Base-by-base conservation (phyloP, 2,888 invertebrate species). In the Ochropleura leucogaster region DNA sequence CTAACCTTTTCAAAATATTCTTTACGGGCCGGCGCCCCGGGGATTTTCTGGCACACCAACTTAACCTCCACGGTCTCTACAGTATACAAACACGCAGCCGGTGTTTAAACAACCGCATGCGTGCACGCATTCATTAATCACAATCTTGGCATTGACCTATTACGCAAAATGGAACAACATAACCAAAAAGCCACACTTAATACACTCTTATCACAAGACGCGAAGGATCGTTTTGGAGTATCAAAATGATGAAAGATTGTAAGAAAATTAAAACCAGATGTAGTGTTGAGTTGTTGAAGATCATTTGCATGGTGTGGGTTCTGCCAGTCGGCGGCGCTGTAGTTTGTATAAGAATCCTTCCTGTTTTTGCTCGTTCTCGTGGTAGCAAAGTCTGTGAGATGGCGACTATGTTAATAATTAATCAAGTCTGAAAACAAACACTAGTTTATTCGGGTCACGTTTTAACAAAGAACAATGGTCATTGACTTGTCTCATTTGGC, bases 251-350 rank as follows among this genome's bases (percentile, higher is more conserved):
- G 67, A 60, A 73, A 77, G 60, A 71, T 81, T 78, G 78, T 79
- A 74, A 78, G 79, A 83, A 80, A 86, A 90, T 87, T 84, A 78
- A 77, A 83, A 88, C 72, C 92, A 91, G 89, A 90, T 90, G 90
- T 79, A 66, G 80, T 80, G 83, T 77, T 78, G 82, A 72, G 68
- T 80, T 84, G 77, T 68, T 77, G 79, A 76, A 80, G 73, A 79
- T 89, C 89, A 90, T 91, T 90, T 92, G 90, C 83, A 86, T 89
- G 89, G 90, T 90, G 89, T 91, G 92, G 87, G 81, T 71, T 79
- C 51, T 80, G 75, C 87, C 85, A 81, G 83, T 87, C 85, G 77
- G 69, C 85, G 71, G 69, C 85, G 71, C 73, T 82, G 74, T 75
- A 86, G 72, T 83, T 83, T 84, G 77, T 83, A 74, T 55, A 82